phyloP scores from a whole-genome alignment of 2,888 invertebrate species.

The Diaphora mendica region DNA sequence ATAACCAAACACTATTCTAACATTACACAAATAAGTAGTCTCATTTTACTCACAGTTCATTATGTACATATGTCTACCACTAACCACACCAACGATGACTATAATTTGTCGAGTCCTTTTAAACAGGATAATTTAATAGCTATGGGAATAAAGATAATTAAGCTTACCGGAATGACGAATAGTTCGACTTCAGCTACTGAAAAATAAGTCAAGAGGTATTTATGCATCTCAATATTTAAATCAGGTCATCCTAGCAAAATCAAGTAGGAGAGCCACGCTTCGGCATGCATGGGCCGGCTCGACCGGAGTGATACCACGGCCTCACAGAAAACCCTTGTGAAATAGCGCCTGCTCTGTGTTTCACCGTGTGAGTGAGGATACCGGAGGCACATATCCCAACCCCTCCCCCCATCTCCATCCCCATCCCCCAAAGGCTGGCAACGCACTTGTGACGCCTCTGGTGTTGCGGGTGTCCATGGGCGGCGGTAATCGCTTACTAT shows the following conservation, averaged over 20 bases:
- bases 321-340: no score
- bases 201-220: background rate
- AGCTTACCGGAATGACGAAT: background rate
- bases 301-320: no score
- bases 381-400: no score
- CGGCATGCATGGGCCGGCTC: no score
- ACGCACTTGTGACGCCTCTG: no score
- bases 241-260: background rate
- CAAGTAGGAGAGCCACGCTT: no score
- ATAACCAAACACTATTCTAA: background rate
- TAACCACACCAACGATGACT: background rate
- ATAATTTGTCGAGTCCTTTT: background rate
- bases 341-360: no score
- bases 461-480: no score
- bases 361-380: no score
- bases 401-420: no score
- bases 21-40: background rate
- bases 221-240: background rate
- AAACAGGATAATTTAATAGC: background rate
- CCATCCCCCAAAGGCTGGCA: no score
- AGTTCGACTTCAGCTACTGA: background rate
- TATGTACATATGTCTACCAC: slow-evolving; percentile 5
- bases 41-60: slow-evolving; percentile 14
- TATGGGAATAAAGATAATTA: background rate
- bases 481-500: no score